phyloP scores from a whole-genome alignment of 2,888 invertebrate species.

The Atethmia centrago region DNA sequence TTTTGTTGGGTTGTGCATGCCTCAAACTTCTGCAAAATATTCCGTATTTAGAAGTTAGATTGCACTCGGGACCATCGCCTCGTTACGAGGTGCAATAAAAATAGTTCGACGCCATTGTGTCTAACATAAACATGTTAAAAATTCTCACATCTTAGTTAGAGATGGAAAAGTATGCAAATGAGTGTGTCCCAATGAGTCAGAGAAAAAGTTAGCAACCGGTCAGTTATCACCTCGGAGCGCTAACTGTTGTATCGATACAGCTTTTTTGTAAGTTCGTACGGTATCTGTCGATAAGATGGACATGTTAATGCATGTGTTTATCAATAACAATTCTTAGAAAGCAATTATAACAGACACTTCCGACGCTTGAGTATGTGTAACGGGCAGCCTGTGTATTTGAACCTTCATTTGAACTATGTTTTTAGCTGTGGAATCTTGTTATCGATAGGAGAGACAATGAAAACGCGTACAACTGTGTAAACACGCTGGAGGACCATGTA shows the following conservation, averaged over 20 bases:
- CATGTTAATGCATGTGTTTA: slow-evolving; percentile 62
- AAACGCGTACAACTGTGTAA: slow-evolving; percentile 79
- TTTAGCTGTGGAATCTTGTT: slow-evolving; percentile 79
- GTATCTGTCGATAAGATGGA: slow-evolving; percentile 57
- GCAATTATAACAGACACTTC: slow-evolving; percentile 64
- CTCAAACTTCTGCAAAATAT: slow-evolving; percentile 65
- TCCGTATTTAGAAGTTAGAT: slow-evolving; percentile 51
- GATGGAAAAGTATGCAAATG: slow-evolving; percentile 75
- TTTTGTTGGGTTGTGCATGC: slow-evolving; percentile 77
- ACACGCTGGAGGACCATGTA: slow-evolving; percentile 64
- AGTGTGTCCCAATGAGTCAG: slow-evolving; percentile 77
- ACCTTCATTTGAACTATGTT: slow-evolving; percentile 75
- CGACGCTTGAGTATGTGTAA: slow-evolving; percentile 66
- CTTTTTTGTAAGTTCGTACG: slow-evolving; percentile 66
- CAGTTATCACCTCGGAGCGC: slow-evolving; percentile 79
- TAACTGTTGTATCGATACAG: slow-evolving; percentile 73
- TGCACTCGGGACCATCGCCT: slow-evolving; percentile 42
- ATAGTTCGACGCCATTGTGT: slow-evolving; percentile 70
- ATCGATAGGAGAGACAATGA: slow-evolving; percentile 76
- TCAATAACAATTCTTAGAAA: slow-evolving; percentile 65
- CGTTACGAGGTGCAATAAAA: slow-evolving; percentile 62
- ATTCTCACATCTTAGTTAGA: slow-evolving; percentile 63
- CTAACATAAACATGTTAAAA: slow-evolving; percentile 72
- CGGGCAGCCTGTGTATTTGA: slow-evolving; percentile 66
- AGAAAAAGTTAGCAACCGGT: slow-evolving; percentile 72